Base-by-base conservation (phyloP, 2,797 vertebrate species). In the Streptopelia turtur region DNA sequence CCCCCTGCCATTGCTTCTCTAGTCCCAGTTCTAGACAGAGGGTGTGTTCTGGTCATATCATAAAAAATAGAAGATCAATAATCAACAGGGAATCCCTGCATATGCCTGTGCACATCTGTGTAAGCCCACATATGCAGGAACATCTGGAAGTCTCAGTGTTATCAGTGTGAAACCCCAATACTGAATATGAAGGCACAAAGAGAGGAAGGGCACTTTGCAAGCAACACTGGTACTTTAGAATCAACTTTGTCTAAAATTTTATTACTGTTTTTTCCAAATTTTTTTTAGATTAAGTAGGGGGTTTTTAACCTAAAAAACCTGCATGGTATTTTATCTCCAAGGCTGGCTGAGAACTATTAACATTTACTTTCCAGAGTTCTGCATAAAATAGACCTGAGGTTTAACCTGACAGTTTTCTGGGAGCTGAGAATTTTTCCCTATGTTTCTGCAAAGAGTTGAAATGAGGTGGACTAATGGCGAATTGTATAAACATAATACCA, bases 321-420 rank as follows among this genome's bases (percentile, higher is more conserved):
- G 35, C 37, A 23, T 12, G 16, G 17, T 56, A 75, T 80, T 89
- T 92, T 80, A 83, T 74, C 39, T 69, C 56, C 56, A 52, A 84
- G 28, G 31, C 37, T 87, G n/a, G 16, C 21, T 75, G 50, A 79
- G 41, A 90, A 60, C 30, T 60, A 70, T 53, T 49, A 84, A 71
- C 39, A 53, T 77, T 80, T 74, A 70, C 39, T 65, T 89, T 87
- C 61, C 55, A 41, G 65, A 91, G 35, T 65, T 90, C 74, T 90
- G 33, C 64, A 80, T 47, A 64, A 77, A 94, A 85, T 10, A 87
- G 49, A 16, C 23, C 56, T 49, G 35, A 39, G 23, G 24, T 68
- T 93, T 84, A 88, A 90, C 47, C 45, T 33, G 61, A 71, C 52
- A 56, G 23, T 83, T 57, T 90, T 75, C 57, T 88, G 37, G 57